A percentile compares a stretch with the other conserved stretches of the same genome.
Evolutionary conservation across 2,113 vertebrate species (phyloP).

Genomic region (Platanista minor): DNA sequence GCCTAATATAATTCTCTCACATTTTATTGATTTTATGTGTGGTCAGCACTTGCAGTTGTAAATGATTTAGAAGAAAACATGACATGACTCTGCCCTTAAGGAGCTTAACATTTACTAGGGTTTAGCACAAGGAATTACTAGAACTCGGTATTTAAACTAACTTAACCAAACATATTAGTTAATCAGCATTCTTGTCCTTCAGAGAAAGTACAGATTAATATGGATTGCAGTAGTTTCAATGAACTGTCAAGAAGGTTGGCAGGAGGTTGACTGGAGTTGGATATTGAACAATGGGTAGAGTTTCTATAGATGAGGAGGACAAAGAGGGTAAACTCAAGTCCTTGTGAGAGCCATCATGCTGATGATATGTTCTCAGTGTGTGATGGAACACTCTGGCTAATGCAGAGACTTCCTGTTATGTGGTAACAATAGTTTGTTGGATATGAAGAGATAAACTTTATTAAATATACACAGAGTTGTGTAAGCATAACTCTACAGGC

Average conservation of each 20-base stretch:
- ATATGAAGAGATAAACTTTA: background rate
- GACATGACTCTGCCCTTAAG: background rate
- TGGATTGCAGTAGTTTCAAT: background rate
- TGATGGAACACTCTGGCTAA: background rate
- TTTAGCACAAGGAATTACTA: background rate
- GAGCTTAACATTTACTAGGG: background rate
- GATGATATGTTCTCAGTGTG: background rate
- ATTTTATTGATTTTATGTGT: constrained; percentile 14
- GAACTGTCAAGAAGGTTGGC: background rate
- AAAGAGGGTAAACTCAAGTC: background rate
- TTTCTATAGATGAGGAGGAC: background rate
- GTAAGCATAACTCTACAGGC: background rate
- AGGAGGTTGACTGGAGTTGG: background rate
- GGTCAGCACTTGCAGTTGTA: background rate
- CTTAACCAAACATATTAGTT: background rate
- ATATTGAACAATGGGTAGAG: background rate
- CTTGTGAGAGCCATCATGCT: background rate
- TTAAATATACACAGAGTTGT: background rate
- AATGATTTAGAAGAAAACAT: constrained; percentile 18
- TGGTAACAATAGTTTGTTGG: background rate
- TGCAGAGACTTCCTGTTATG: background rate
- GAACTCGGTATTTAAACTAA: constrained; percentile 22
- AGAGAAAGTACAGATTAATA: background rate
- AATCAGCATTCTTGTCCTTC: background rate
- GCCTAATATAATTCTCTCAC: background rate